Evolutionary conservation across 2,888 invertebrate genomes (phyloP).

Genomic region (Auanema sp.): DNA sequence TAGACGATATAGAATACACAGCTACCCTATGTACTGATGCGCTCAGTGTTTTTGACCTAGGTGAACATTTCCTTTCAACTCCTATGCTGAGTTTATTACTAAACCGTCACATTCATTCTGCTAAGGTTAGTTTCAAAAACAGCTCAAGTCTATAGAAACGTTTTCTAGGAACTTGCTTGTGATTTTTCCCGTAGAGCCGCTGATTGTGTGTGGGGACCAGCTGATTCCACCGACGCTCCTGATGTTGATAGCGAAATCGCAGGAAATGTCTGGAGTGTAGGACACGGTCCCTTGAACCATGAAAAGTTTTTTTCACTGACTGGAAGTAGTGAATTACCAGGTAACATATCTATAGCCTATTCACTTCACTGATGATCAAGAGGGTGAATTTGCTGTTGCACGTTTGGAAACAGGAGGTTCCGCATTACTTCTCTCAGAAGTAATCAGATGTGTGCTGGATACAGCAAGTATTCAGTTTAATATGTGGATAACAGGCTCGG

Average conservation of each 20-base stretch:
- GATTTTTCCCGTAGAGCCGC: slow-evolving; percentile 57
- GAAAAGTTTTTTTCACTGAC: slow-evolving; percentile 58
- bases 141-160: neutral
- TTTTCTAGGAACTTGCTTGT: slow-evolving; percentile 53
- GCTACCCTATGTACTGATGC: slow-evolving; percentile 51
- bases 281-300: slow-evolving; percentile 55
- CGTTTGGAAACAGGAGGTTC: slow-evolving; percentile 46
- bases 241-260: slow-evolving; percentile 32
- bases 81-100: slow-evolving; percentile 54
- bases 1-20: slow-evolving; percentile 58
- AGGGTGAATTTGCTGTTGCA: slow-evolving; percentile 55
- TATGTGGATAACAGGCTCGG: slow-evolving; percentile 46
- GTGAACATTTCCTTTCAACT: slow-evolving; percentile 53
- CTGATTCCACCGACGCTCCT: slow-evolving; percentile 26
- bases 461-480: slow-evolving; percentile 42
- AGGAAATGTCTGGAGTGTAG: slow-evolving; percentile 49
- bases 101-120: slow-evolving; percentile 52
- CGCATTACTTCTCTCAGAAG: slow-evolving; percentile 45
- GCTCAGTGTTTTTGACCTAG: slow-evolving; percentile 55
- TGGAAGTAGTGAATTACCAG: slow-evolving; percentile 42
- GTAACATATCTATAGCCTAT: slow-evolving; percentile 24
- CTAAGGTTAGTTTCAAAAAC: slow-evolving; percentile 33
- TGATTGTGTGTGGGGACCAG: slow-evolving; percentile 55
- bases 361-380: no score
- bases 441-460: slow-evolving; percentile 37